Evolutionary conservation across 2,888 invertebrate genomes (phyloP).

Genomic region (Zonitis immaculata): DNA sequence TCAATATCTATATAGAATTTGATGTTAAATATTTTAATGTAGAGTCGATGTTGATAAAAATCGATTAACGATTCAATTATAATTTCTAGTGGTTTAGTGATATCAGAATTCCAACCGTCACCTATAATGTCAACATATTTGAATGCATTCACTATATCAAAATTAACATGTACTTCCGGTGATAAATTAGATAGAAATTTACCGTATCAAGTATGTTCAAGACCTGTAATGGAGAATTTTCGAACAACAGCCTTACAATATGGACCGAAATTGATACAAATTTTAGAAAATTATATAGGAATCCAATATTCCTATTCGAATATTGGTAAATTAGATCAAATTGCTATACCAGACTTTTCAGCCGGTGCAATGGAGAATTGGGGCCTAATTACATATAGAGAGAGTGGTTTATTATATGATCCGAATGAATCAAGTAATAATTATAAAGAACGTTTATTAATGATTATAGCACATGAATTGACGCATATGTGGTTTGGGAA

Average conservation of each 20-base stretch:
- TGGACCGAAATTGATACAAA: conserved; percentile 22
- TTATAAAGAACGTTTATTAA: conserved; percentile 60
- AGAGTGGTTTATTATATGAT: conserved; percentile 55
- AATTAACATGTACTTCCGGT: conserved; percentile 52
- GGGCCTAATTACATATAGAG: conserved; percentile 79
- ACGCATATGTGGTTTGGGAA: conserved; percentile 84
- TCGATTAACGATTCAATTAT: not conserved
- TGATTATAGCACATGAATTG: conserved; percentile 70
- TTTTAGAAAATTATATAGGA: conserved; percentile 26
- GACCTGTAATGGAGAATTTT: conserved; percentile 13
- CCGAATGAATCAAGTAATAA: conserved; percentile 51
- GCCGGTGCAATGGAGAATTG: conserved; percentile 92
- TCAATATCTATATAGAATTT: too few relatives aligned
- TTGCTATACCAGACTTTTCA: conserved; percentile 80
- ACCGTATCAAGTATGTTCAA: conserved; percentile 29
- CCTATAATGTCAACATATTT: conserved; percentile 79
- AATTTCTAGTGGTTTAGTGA: not conserved
- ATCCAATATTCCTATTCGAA: conserved; percentile 22
- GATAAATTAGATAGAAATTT: conserved; percentile 10
- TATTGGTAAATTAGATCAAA: conserved; percentile 71
- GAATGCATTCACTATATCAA: conserved; percentile 77
- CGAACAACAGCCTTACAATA: conserved; percentile 24
- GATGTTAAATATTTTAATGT: too few relatives aligned
- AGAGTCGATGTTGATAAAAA: too few relatives aligned
- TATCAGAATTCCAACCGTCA: conserved; percentile 31